Conservation (phyloP, 2,888 invertebrate genomes). For the Oxystoma pomonae region DNA sequence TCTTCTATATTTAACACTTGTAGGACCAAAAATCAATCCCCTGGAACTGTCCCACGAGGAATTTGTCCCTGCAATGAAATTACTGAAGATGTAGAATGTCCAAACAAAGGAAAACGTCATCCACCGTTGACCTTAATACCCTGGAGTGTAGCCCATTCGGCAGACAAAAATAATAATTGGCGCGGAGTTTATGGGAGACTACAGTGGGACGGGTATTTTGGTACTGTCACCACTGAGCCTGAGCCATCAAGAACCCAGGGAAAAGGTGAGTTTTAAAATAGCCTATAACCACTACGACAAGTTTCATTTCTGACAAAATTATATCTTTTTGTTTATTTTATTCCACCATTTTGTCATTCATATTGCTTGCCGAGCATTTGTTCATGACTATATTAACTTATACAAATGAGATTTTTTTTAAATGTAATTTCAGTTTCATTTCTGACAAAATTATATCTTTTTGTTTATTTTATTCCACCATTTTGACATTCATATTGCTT, state of each 20-base stretch:
- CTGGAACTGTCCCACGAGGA: conserved; percentile 37
- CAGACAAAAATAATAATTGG: conserved; percentile 54
- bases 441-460: too few relatives aligned
- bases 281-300: too few relatives aligned
- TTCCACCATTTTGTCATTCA: too few relatives aligned
- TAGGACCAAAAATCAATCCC: conserved; percentile 34
- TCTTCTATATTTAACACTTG: too few relatives aligned
- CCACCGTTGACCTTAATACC: conserved; percentile 55
- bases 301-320: too few relatives aligned
- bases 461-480: too few relatives aligned
- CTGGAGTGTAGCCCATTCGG: conserved; percentile 55
- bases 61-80: conserved; percentile 49
- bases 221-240: conserved; percentile 51
- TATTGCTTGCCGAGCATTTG: too few relatives aligned
- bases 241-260: conserved; percentile 56
- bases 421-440: too few relatives aligned
- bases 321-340: too few relatives aligned
- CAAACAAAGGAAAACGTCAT: conserved; percentile 40
- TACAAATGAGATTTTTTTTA: too few relatives aligned
- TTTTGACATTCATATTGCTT: too few relatives aligned
- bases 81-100: neutral
- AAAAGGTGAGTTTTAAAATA: conserved; percentile 21
- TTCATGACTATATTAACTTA: too few relatives aligned
- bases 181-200: conserved; percentile 54
- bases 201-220: conserved; percentile 53